These are phyloP conservation scores for Apeira syringaria DNA, from an alignment of 2,888 invertebrate species.

Conservation along the genomic window DNA sequence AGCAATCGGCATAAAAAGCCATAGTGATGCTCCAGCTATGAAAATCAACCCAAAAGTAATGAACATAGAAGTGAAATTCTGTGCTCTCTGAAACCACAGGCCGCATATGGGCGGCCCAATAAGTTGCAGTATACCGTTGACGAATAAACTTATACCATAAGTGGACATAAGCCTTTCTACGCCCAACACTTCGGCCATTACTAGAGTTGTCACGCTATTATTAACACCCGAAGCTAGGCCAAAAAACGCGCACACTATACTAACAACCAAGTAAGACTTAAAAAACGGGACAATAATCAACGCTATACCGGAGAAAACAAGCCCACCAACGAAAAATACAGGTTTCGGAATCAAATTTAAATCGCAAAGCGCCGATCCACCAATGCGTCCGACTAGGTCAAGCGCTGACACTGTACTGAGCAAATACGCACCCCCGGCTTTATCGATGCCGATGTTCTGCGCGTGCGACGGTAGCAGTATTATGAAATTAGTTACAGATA, in stretches of 20 bases:
- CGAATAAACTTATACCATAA: slow-evolving; percentile 93
- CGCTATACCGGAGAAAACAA: slow-evolving; percentile 90
- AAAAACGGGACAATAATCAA: slow-evolving; percentile 88
- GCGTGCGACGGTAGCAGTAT: slow-evolving; percentile 92
- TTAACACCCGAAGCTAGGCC: slow-evolving; percentile 93
- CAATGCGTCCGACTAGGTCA: slow-evolving; percentile 92
- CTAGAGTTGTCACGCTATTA: slow-evolving; percentile 92
- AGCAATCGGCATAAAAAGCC: slow-evolving; percentile 90
- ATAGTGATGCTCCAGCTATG: slow-evolving; percentile 88
- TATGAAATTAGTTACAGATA: slow-evolving; percentile 94
- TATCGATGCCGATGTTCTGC: slow-evolving; percentile 87
- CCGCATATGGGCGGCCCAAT: slow-evolving; percentile 93
- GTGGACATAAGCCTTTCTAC: slow-evolving; percentile 92
- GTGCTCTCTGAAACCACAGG: slow-evolving; percentile 85
- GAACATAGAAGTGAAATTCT: slow-evolving; percentile 88
- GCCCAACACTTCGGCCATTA: slow-evolving; percentile 94
- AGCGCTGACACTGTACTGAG: slow-evolving; percentile 92
- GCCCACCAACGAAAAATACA: slow-evolving; percentile 91
- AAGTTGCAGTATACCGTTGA: slow-evolving; percentile 92
- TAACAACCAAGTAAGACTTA: slow-evolving; percentile 84
- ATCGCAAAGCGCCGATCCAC: slow-evolving; percentile 93
- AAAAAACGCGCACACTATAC: slow-evolving; percentile 89
- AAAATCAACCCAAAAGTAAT: slow-evolving; percentile 89
- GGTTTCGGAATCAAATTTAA: slow-evolving; percentile 90
- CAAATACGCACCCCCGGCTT: slow-evolving; percentile 87